These are phyloP conservation scores for Bruchidius siliquastri DNA, from an alignment of 2,888 invertebrate species.

Conservation along the genomic window DNA sequence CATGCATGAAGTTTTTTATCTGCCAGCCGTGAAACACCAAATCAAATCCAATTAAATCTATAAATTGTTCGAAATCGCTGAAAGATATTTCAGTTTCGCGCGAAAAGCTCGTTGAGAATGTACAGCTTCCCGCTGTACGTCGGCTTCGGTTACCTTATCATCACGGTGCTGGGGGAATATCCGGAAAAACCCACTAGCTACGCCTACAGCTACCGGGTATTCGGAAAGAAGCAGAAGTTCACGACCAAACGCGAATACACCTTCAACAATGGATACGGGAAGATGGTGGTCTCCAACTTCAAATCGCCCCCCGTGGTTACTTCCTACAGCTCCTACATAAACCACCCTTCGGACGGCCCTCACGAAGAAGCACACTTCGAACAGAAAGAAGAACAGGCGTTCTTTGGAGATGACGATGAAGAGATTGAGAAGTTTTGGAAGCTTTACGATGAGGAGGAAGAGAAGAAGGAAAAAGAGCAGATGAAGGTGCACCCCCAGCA, in stretches of 20 bases:
- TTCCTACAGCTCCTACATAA: neutral
- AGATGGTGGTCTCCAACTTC: neutral
- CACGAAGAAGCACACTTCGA: neutral
- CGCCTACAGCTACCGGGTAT: neutral
- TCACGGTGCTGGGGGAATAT: neutral
- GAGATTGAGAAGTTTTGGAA: neutral
- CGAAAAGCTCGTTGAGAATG: neutral
- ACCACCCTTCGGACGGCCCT: neutral
- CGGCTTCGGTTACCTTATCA: neutral
- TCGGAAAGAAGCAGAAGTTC: neutral
- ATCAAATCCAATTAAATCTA: neutral
- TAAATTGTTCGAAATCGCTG: neutral
- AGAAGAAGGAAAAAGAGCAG: neutral
- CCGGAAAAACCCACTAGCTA: neutral
- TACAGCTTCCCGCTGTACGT: neutral
- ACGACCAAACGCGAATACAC: neutral
- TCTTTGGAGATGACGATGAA: neutral
- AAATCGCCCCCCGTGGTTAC: neutral
- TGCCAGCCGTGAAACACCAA: neutral
- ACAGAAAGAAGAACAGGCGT: neutral
- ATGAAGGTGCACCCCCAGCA: neutral
- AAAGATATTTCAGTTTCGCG: neutral
- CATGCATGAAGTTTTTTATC: neutral
- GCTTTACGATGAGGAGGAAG: neutral
- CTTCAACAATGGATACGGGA: neutral